phyloP scores from a whole-genome alignment of 2,888 invertebrate species.

The Cancer borealis region DNA sequence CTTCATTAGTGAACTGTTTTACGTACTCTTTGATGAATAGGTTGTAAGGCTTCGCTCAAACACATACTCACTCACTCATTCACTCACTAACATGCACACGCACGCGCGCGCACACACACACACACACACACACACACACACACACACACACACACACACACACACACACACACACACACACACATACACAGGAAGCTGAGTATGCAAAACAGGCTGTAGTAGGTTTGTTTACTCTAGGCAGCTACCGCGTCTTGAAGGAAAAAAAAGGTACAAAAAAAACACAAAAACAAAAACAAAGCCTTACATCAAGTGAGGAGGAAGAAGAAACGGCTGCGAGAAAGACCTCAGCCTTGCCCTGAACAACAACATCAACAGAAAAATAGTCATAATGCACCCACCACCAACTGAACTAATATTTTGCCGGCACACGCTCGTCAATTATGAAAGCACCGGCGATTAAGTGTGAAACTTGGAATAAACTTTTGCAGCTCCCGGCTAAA shows the following conservation, averaged over 20 bases:
- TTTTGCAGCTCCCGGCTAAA: not conserved
- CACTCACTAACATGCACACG: not conserved
- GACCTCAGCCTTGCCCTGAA: not conserved
- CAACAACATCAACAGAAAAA: constrained; percentile 12
- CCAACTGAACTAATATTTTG: constrained; percentile 9
- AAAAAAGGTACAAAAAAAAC: not conserved
- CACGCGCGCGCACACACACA: not conserved
- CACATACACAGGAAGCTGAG: not conserved
- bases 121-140: constrained; percentile 1
- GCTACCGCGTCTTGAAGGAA: not conserved
- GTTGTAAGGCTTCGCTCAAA: not conserved
- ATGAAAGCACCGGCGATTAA: not conserved
- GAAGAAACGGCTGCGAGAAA: not conserved
- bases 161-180: constrained; percentile 20
- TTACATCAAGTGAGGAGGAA: not conserved
- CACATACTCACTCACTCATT: not conserved
- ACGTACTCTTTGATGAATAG: not conserved
- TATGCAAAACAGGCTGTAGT: not conserved
- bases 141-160: constrained; percentile 7
- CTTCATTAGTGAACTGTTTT: not conserved
- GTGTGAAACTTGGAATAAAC: constrained; percentile 5
- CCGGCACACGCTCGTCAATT: constrained; percentile 10
- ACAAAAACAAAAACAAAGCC: constrained; percentile 6
- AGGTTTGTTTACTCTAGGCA: not conserved
- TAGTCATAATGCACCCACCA: not conserved